Percentiles rank a stretch among this genome's conserved stretches.
Evolutionary conservation across 2,797 vertebrate genomes (phyloP).

Genomic region (Crocidura indochinensis): DNA sequence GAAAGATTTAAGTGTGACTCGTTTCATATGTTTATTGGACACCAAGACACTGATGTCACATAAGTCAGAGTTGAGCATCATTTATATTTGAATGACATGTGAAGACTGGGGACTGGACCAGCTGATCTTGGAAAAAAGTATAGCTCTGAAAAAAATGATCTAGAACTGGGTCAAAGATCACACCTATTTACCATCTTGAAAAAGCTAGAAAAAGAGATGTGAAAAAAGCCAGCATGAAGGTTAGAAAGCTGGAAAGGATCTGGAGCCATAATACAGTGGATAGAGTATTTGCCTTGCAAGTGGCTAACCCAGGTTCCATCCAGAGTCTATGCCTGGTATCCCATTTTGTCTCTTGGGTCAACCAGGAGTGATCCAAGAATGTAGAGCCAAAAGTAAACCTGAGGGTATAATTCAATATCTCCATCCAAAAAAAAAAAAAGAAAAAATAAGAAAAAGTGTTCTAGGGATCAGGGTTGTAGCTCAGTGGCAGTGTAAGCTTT

Average conservation of each 20-base stretch:
- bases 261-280: too few relatives aligned
- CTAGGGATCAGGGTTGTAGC: not conserved
- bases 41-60: not conserved
- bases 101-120: not conserved
- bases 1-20: not conserved
- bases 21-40: not conserved
- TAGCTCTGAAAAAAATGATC: not conserved
- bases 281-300: too few relatives aligned
- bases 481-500: not conserved
- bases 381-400: too few relatives aligned
- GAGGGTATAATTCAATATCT: too few relatives aligned
- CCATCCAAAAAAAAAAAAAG: not conserved
- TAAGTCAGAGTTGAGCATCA: not conserved
- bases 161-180: not conserved
- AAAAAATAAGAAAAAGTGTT: not conserved
- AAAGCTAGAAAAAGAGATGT: not conserved
- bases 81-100: not conserved
- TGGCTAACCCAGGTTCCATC: too few relatives aligned
- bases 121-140: not conserved
- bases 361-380: too few relatives aligned
- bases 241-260: not conserved
- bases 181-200: not conserved
- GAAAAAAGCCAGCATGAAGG: not conserved
- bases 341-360: too few relatives aligned
- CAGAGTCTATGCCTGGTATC: too few relatives aligned